Evolutionary conservation across 2,797 vertebrate genomes (phyloP), one percentile per base, ranked within the genome.

Genomic region (Scomberomorus guttatus): DNA sequence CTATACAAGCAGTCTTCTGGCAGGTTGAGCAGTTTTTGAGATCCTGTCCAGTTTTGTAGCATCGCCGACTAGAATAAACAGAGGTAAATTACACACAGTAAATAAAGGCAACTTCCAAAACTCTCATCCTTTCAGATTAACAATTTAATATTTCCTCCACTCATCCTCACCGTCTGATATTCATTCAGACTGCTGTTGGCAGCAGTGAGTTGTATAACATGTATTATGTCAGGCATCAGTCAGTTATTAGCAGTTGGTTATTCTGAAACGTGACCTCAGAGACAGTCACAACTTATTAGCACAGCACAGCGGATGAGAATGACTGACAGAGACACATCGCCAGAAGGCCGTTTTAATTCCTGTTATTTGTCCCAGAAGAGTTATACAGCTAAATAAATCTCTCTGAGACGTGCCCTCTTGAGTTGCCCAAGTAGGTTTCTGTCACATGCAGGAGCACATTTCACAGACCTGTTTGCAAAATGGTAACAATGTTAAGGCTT

Each of bases 1-100:
- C 96, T 89, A 98, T 96, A 84, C 98, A 98, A 5, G 98, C 98
- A 0, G 97, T 98, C 93, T 96, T 98, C 96, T 98, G 98, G 75
- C 98, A 98, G 80, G 96, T 97, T 46, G 96, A 95, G 93, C 97
- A 98, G 63, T 96, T 97, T 94, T 95, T 97, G 66, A 98, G 95
- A 86, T 99, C 97, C 92, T 97, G 97, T 87, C 97, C 97, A 1
- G 96, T 98, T 90, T 95, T 96, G 75, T 95, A 96, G 94, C 95
- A 95, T 92, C 95, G 94, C 24, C 94, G 90, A 63, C 94, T 95
- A 54, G 51, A 77, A 88, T 55, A 59, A 65, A 75, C 34, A 59
- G 75, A 86, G 77, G 42, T 11, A 75, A 81, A 81, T 57, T 63
- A 9, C 20, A 74, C 8, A 27, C 5, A 15, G 15, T 62, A 25